phyloP scores from a whole-genome alignment of 2,888 invertebrate genomes.

The Beris chalybata region DNA sequence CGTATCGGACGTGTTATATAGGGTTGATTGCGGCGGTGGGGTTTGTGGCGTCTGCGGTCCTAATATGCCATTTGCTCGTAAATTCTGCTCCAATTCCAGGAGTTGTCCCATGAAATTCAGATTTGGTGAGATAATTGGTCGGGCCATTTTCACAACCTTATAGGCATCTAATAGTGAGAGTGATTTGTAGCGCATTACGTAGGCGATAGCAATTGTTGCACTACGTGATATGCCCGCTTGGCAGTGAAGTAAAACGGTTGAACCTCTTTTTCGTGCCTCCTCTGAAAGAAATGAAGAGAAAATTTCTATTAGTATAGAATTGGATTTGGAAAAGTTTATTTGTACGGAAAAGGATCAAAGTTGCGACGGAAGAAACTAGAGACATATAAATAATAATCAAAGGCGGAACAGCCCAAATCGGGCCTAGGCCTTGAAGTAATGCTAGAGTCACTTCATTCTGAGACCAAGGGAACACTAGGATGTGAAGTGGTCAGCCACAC shows the following conservation, averaged over 20 bases:
- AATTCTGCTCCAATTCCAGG: conserved; percentile 76
- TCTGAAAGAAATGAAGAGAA: conserved; percentile 48
- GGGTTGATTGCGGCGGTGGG: conserved; percentile 29
- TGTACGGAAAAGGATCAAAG: too few species aligned
- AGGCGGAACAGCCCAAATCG: too few species aligned
- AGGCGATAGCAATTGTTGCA: conserved; percentile 93
- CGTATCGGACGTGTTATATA: conserved; percentile 37
- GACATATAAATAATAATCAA: too few species aligned
- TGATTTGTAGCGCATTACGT: conserved; percentile 86
- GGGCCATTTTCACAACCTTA: conserved; percentile 78
- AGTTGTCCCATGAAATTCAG: conserved; percentile 93
- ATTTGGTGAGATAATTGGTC: conserved; percentile 92
- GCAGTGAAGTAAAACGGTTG: conserved; percentile 83
- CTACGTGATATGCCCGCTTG: conserved; percentile 94
- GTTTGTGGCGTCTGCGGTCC: conserved; percentile 43
- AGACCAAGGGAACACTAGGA: too few species aligned
- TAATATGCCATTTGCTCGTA: conserved; percentile 57
- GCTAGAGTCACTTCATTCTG: too few species aligned
- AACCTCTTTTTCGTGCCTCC: conserved; percentile 56
- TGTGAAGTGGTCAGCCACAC: too few species aligned
- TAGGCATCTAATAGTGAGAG: conserved; percentile 85
- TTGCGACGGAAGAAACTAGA: too few species aligned
- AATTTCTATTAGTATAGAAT: background rate
- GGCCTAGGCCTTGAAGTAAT: too few species aligned
- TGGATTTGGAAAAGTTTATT: too few species aligned